These are phyloP conservation scores for Burhinus bistriatus DNA, from an alignment of 2,113 vertebrate genomes.

Conservation along the genomic window DNA sequence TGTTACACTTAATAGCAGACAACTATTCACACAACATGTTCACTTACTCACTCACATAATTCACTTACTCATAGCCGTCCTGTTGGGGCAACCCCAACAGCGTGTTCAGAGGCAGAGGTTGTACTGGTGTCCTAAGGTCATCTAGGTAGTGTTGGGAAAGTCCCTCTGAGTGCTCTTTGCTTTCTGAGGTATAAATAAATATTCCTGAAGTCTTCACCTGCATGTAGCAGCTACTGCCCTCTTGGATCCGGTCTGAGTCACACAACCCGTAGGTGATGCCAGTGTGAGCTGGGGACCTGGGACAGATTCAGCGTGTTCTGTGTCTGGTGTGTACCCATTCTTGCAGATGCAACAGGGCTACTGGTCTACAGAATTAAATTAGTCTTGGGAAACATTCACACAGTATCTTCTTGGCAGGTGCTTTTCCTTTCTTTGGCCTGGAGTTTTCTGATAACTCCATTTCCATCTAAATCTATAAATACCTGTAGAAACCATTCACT, in stretches of 20 bases:
- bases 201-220: not conserved
- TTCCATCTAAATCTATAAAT: not conserved
- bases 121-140: not conserved
- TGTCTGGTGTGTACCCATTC: not conserved
- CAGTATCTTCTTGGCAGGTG: not conserved
- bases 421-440: not conserved
- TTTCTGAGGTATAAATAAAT: not conserved
- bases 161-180: not conserved
- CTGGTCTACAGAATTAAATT: not conserved
- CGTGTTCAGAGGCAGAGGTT: not conserved
- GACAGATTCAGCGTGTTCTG: not conserved
- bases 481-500: not conserved
- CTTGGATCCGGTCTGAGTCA: rapidly evolving
- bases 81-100: not conserved
- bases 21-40: too few species aligned
- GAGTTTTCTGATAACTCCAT: not conserved
- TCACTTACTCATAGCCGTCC: not conserved
- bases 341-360: not conserved
- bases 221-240: not conserved
- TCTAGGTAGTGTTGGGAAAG: not conserved
- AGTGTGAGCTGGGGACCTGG: not conserved
- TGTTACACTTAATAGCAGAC: not conserved
- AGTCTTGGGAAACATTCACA: not conserved
- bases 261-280: not conserved
- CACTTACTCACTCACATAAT: not conserved